Percentiles rank a stretch among this genome's conserved stretches.
Conservation (phyloP, 2,888 invertebrate genomes). For the Tortricodes alternella region DNA sequence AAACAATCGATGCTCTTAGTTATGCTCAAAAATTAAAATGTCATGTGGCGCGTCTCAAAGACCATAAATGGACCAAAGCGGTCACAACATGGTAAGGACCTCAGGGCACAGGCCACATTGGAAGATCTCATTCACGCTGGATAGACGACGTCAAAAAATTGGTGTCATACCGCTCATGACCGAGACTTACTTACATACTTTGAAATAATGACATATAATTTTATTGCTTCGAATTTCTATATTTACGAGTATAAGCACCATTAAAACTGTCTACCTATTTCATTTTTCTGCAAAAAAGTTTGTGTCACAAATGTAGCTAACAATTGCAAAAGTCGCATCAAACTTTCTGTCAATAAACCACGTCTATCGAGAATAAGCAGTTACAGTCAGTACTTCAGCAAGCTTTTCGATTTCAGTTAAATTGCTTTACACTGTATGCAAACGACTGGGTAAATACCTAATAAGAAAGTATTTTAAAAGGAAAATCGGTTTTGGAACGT, state of each 20-base stretch:
- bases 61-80: no score
- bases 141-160: no score
- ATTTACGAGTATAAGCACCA: background rate
- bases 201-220: no score
- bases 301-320: conserved; percentile 3
- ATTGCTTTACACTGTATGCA: conserved; percentile 15
- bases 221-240: background rate
- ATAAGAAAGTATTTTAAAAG: no score
- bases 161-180: no score
- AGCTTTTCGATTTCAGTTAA: conserved; percentile 21
- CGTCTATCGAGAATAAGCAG: conserved; percentile 1
- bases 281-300: conserved; percentile 3
- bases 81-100: no score
- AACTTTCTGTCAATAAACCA: conserved; percentile 9
- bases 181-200: no score
- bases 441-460: background rate
- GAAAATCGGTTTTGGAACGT: no score
- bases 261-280: conserved; percentile 2
- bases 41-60: no score
- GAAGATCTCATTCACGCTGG: no score
- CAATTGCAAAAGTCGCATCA: conserved; percentile 1
- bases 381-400: conserved; percentile 5
- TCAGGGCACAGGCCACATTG: no score
- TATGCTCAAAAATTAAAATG: background rate
- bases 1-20: background rate